phyloP scores from a whole-genome alignment of 2,113 vertebrate species.

The Gallinago media region DNA sequence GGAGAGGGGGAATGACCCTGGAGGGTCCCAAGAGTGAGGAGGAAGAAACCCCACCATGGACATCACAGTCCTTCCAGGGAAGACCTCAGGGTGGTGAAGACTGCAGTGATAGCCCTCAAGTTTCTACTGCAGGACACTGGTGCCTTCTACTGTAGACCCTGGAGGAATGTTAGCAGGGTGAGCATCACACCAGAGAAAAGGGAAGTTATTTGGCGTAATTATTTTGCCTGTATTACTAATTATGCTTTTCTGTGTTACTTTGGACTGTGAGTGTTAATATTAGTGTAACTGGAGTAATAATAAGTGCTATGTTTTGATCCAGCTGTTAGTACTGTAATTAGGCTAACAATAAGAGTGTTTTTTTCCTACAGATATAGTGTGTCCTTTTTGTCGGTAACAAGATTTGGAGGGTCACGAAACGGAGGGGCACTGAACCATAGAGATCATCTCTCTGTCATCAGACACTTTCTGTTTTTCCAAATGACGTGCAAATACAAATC shows the following conservation, averaged over 20 bases:
- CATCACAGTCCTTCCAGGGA: neutral
- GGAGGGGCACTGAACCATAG: neutral
- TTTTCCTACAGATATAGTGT: neutral
- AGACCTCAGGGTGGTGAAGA: neutral
- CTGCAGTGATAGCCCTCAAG: neutral
- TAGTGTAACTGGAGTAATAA: neutral
- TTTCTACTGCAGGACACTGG: neutral
- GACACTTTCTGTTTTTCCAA: neutral
- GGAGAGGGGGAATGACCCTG: fast-evolving
- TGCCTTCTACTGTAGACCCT: neutral
- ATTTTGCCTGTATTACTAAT: neutral
- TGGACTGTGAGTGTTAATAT: neutral
- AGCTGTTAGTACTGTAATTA: neutral
- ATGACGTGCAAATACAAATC: neutral
- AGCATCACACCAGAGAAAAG: neutral
- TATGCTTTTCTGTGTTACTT: neutral
- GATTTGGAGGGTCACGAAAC: neutral
- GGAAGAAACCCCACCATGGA: neutral
- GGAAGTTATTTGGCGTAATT: neutral
- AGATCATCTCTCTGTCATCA: neutral
- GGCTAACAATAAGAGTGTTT: neutral
- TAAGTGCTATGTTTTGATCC: neutral
- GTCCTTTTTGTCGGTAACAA: neutral
- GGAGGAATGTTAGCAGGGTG: neutral
- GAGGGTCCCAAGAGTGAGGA: fast-evolving